Base-by-base conservation (phyloP, 2,888 invertebrate species). In the Helleia helle region DNA sequence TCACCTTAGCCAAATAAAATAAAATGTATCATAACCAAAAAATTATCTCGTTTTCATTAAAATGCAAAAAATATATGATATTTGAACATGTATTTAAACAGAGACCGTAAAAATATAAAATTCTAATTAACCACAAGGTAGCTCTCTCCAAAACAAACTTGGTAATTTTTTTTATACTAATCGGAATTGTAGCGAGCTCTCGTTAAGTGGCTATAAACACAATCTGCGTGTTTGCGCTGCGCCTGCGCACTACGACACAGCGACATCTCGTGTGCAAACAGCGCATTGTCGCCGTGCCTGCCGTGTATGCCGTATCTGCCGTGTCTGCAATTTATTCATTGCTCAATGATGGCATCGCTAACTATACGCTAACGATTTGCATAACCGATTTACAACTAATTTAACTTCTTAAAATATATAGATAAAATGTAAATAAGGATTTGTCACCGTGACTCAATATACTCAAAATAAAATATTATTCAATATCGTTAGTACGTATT, bases 121-220 rank as follows among this genome's bases (percentile, higher is more conserved):
- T 40, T 40, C 46, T 51, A 51, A 55, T 49, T 52, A 54, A 55
- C 54, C 55, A 74, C 70, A 66, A 76, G 71, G 81, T 80, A 81
- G 81, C 67, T 73, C 72, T 79, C 66, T 61, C 69, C 65, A 65
- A 66, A 63, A 67, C 66, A 77, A 76, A 77, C 54, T 75, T 54
- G 57, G 56, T 66, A 66, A 59, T 59, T 65, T 71, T 79, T 75
- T 80, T 69, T 62, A 65, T 62, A 71, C 73, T 81, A 76, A 81
- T 81, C 76, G 72, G 84, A 83, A 84, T 77, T 77, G 61, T 83
- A 67, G 69, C 83, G 55, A 68, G 54, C 50, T 61, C 60, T 71
- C 62, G 83, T 84, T 84, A 84, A 84, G 73, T 84, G 81, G 79
- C 83, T 73, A 77, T 84, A 84, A 83, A 84, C 83, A 84, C 81